Percentiles rank a stretch among this genome's conserved stretches.
Conservation (phyloP, 2,113 vertebrate species). For the Thamnophis sirtalis region DNA sequence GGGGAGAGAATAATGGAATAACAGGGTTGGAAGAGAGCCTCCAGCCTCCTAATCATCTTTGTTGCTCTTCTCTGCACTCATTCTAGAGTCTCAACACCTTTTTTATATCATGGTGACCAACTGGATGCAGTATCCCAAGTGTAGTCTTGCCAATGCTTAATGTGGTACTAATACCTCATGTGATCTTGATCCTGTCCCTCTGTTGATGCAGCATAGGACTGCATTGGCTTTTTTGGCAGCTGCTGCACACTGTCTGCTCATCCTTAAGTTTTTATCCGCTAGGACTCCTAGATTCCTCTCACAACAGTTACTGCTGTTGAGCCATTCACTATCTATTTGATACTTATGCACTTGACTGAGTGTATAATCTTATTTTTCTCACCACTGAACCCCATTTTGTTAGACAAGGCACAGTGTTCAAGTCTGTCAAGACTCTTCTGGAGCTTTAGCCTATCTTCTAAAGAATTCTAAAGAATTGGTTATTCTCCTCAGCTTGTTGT, state of each 20-base stretch:
- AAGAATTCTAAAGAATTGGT: too few relatives aligned
- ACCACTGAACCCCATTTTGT: too few relatives aligned
- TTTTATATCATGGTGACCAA: neutral
- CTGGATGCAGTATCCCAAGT: neutral
- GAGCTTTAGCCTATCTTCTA: too few relatives aligned
- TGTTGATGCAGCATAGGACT: neutral
- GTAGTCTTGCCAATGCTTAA: neutral
- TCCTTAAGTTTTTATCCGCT: neutral
- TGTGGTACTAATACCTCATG: neutral
- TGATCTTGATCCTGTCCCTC: neutral
- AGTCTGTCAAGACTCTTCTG: too few relatives aligned
- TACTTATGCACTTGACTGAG: too few relatives aligned
- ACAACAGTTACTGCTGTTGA: too few relatives aligned
- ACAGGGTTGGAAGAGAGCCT: neutral
- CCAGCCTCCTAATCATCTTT: neutral
- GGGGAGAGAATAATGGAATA: neutral
- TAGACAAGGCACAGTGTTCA: too few relatives aligned
- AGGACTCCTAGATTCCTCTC: neutral
- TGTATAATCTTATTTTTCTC: too few relatives aligned
- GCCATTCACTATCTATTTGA: too few relatives aligned
- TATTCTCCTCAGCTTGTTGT: too few relatives aligned
- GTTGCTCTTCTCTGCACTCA: neutral
- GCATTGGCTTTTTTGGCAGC: neutral
- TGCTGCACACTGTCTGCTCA: neutral
- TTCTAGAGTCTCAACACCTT: neutral